Percentiles rank a stretch among this genome's conserved stretches.
Conservation (phyloP, 2,113 vertebrate genomes). For the Rhea pennata region DNA sequence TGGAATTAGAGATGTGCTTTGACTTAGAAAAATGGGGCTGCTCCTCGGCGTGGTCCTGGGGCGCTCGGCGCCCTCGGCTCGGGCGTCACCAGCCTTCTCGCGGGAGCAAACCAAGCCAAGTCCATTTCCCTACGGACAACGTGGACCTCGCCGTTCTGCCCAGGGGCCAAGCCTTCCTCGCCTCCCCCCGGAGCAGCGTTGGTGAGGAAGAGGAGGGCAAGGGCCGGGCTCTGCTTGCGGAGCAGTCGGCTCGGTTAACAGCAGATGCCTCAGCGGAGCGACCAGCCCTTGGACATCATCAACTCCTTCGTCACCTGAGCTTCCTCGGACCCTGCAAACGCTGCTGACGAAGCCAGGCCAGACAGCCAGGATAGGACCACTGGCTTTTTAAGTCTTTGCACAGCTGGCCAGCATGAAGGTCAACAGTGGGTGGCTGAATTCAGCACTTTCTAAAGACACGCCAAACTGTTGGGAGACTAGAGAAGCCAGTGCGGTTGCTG, state of each 20-base stretch:
- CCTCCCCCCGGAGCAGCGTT: not conserved
- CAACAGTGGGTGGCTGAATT: not conserved
- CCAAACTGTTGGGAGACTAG: not conserved
- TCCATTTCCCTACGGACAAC: fast-evolving
- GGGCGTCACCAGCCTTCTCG: not conserved
- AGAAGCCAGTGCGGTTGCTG: not conserved
- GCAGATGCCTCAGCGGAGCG: too few species aligned
- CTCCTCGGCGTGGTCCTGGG: not conserved
- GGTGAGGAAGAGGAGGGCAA: not conserved
- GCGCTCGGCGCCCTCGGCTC: not conserved
- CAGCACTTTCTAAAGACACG: not conserved
- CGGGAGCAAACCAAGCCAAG: not conserved
- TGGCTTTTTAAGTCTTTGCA: not conserved
- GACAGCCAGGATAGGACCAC: not conserved
- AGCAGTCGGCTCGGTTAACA: too few species aligned
- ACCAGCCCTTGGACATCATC: not conserved
- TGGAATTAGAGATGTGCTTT: slow-evolving; percentile 9
- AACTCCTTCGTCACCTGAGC: not conserved
- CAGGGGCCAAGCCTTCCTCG: not conserved
- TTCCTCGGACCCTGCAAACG: not conserved
- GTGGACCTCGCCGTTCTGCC: not conserved
- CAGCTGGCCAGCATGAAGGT: not conserved
- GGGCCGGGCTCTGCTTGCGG: too few species aligned
- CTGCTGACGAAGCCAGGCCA: not conserved
- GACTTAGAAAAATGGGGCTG: not conserved